Evolutionary conservation across 2,797 vertebrate genomes (phyloP).

Genomic region (Crocidura indochinensis): DNA sequence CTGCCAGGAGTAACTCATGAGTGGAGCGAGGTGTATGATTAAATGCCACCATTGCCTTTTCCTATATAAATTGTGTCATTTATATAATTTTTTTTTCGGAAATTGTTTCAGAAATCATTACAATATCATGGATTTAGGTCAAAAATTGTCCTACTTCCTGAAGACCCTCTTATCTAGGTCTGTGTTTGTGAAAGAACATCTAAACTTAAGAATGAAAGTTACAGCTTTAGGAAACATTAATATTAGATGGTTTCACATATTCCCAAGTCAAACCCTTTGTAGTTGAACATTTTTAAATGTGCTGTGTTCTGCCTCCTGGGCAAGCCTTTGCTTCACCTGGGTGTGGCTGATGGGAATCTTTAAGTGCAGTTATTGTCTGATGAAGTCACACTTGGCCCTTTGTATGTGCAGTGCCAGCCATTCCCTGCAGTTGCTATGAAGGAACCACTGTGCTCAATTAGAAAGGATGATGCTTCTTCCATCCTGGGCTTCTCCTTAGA

Average conservation of each 20-base stretch:
- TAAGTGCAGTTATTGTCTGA: background rate
- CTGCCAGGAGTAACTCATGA: too few relatives aligned
- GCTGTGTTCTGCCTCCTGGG: background rate
- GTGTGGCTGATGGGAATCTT: background rate
- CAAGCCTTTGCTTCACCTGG: background rate
- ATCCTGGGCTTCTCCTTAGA: background rate
- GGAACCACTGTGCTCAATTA: background rate
- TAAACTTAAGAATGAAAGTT: slow-evolving; percentile 41
- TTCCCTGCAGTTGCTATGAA: background rate
- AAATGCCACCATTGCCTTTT: background rate
- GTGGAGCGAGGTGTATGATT: background rate
- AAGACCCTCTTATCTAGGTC: background rate
- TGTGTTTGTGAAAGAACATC: background rate
- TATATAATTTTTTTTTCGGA: background rate
- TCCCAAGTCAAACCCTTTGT: background rate
- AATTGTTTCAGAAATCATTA: slow-evolving; percentile 1
- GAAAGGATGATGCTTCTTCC: slow-evolving; percentile 21
- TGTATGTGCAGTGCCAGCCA: rapidly evolving
- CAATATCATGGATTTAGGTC: background rate
- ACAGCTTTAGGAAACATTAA: slow-evolving; percentile 13
- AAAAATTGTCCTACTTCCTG: background rate
- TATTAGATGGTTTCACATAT: background rate
- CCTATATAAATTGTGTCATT: too few relatives aligned
- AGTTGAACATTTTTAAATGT: background rate
- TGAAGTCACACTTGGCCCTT: too few relatives aligned